These are phyloP conservation scores for Silurus aristotelis DNA, from an alignment of 2,797 vertebrate genomes.

Conservation along the genomic window DNA sequence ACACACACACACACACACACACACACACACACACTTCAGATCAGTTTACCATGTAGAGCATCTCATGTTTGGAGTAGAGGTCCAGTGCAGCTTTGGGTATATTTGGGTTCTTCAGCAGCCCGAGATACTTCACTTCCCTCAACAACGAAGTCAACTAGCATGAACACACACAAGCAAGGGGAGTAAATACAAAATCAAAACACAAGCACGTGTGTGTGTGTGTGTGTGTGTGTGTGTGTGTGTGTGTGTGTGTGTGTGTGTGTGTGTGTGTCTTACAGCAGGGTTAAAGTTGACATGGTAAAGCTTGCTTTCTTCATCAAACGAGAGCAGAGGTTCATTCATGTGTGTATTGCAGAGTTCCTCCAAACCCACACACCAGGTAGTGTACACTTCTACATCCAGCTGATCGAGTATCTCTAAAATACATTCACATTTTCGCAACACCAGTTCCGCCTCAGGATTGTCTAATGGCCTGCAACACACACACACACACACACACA, in stretches of 20 bases:
- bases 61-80: conserved; percentile 73
- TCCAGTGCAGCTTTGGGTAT: conserved; percentile 72
- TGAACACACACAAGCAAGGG: conserved; percentile 23
- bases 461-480: conserved; percentile 66
- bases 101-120: conserved; percentile 72
- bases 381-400: conserved; percentile 67
- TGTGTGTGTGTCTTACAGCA: conserved; percentile 64
- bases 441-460: conserved; percentile 69
- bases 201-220: no score
- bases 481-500: conserved; percentile 6
- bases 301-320: conserved; percentile 63
- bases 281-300: conserved; percentile 76
- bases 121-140: conserved; percentile 75
- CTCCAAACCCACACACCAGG: conserved; percentile 70
- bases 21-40: not conserved
- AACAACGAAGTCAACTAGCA: conserved; percentile 75
- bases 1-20: conserved; percentile 16
- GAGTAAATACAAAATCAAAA: conserved; percentile 18
- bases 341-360: conserved; percentile 72
- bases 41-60: conserved; percentile 69
- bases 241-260: not conserved
- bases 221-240: not conserved
- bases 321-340: conserved; percentile 67
- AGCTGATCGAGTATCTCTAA: conserved; percentile 73
- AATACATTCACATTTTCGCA: conserved; percentile 74